Conservation (phyloP, 2,888 invertebrate genomes). For the Lochmaea crataegi region DNA sequence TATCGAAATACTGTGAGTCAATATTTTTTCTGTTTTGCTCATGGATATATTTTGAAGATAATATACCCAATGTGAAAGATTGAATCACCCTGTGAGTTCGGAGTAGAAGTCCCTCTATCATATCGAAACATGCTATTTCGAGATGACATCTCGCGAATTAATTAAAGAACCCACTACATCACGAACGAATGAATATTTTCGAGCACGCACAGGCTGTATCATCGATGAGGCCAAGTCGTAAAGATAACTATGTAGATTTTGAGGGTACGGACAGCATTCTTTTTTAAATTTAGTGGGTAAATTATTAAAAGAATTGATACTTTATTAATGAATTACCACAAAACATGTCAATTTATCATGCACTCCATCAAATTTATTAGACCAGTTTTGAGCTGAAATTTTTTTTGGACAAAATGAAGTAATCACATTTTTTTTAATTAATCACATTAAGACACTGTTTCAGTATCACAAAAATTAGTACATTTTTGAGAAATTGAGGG, state of each 20-base stretch:
- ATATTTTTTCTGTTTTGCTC: too few species aligned
- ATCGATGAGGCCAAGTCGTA: conserved; percentile 9
- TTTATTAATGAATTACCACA: not conserved
- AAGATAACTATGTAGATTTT: conserved; percentile 12
- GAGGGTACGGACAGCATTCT: not conserved
- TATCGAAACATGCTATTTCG: conserved; percentile 4
- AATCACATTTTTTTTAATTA: too few species aligned
- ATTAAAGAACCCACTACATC: conserved; percentile 12
- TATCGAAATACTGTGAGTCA: too few species aligned
- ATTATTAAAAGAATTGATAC: not conserved
- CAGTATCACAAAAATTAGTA: too few species aligned
- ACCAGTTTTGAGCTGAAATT: too few species aligned
- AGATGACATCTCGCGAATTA: conserved; percentile 21
- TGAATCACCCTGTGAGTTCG: not conserved
- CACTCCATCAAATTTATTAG: too few species aligned
- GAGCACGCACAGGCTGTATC: conserved; percentile 6
- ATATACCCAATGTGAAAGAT: not conserved
- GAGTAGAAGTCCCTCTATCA: conserved; percentile 1
- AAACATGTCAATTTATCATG: not conserved
- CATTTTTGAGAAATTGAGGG: too few species aligned
- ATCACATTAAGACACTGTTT: too few species aligned
- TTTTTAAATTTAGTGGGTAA: not conserved
- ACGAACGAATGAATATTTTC: conserved; percentile 13
- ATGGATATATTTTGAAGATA: not conserved
- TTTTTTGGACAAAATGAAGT: too few species aligned